A percentile compares a stretch with the other conserved stretches of the same genome.
Evolutionary conservation across 2,888 invertebrate species (phyloP).

Genomic region (Octonoba sinensis): DNA sequence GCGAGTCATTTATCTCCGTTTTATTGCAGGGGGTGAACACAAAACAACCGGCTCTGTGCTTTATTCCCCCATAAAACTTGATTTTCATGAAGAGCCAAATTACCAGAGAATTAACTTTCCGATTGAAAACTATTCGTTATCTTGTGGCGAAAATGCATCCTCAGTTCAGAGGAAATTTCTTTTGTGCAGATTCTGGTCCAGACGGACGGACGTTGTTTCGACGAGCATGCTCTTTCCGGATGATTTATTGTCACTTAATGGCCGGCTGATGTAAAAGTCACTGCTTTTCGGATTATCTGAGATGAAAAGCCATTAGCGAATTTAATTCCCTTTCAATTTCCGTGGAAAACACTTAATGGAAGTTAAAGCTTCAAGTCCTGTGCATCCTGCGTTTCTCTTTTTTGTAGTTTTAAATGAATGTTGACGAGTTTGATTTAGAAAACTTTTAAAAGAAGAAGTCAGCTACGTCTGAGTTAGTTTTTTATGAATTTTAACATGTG

Average conservation of each 20-base stretch:
- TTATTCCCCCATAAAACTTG: background rate
- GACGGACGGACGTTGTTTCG: background rate
- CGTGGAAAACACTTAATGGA: conserved; percentile 15
- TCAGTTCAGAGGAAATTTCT: conserved; percentile 7
- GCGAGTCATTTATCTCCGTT: conserved; percentile 14
- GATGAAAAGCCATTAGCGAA: conserved; percentile 38
- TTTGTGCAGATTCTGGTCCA: conserved; percentile 4
- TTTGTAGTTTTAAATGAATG: too few relatives aligned
- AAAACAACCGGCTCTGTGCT: conserved; percentile 12
- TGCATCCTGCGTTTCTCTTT: too few relatives aligned
- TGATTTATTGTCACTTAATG: conserved; percentile 29
- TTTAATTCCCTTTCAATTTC: conserved; percentile 32
- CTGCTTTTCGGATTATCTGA: conserved; percentile 32
- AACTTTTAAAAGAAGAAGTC: too few relatives aligned
- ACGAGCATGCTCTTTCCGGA: conserved; percentile 9
- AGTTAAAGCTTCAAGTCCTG: background rate
- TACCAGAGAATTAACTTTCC: background rate
- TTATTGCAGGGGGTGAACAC: conserved; percentile 9
- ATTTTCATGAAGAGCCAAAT: too few relatives aligned
- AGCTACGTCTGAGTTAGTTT: too few relatives aligned
- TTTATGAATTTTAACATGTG: too few relatives aligned
- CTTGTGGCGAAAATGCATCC: background rate
- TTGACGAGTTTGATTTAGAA: too few relatives aligned
- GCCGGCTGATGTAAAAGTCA: conserved; percentile 27
- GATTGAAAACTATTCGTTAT: conserved; percentile 4